A percentile compares a stretch with the other conserved stretches of the same genome.
phyloP scores from a whole-genome alignment of 2,888 invertebrate species.

The Lepidochrysops patricia region DNA sequence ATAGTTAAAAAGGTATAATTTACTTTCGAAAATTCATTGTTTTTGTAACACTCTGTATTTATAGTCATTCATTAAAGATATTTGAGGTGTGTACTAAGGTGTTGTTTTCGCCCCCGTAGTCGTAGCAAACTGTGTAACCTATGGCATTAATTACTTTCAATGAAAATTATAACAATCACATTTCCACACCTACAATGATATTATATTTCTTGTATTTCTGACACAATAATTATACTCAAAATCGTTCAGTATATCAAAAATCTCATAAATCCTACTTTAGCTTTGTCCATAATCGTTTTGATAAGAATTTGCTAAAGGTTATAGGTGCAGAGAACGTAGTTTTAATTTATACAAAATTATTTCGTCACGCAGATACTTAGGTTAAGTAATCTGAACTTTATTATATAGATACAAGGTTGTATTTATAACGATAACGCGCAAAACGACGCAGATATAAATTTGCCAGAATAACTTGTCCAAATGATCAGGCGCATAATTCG shows the following conservation, averaged over 20 bases:
- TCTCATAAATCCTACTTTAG: not conserved
- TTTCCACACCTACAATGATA: not conserved
- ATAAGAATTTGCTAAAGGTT: conserved; percentile 33
- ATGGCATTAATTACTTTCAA: not conserved
- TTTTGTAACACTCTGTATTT: too few species aligned
- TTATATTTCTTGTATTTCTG: not conserved
- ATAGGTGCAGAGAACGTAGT: conserved; percentile 31
- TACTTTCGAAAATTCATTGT: too few species aligned
- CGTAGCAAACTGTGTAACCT: too few species aligned
- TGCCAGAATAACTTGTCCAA: conserved; percentile 21
- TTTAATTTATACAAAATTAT: conserved; percentile 15
- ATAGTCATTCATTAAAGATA: too few species aligned
- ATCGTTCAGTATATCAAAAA: conserved; percentile 3
- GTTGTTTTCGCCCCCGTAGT: too few species aligned
- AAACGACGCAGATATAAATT: conserved; percentile 12
- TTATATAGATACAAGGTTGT: not conserved
- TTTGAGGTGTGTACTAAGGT: too few species aligned
- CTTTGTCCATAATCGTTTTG: conserved; percentile 29
- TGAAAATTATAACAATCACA: not conserved
- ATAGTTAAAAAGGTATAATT: too few species aligned
- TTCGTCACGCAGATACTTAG: not conserved
- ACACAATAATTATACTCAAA: not conserved
- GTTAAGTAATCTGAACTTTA: not conserved
- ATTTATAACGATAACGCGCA: not conserved
- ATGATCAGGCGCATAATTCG: conserved; percentile 26